A percentile compares a stretch with the other conserved stretches of the same genome.
These are phyloP conservation scores for Frieseomelitta varia DNA, from an alignment of 1,140 invertebrate genomes.

Conservation along the genomic window DNA sequence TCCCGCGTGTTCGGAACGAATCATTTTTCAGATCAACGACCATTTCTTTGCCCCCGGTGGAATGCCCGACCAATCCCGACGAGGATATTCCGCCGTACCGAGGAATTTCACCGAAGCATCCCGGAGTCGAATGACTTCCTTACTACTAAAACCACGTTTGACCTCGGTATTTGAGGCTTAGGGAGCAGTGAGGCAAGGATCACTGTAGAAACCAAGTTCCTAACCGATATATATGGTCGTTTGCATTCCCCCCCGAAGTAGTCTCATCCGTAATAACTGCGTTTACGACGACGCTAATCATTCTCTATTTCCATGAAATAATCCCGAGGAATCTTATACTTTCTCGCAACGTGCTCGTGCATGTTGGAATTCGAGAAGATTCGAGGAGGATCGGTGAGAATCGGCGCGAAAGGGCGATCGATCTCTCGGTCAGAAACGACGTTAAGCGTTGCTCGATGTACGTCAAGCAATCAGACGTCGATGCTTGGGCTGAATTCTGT, in stretches of 20 bases:
- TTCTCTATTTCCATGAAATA: no score
- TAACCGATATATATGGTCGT: not conserved
- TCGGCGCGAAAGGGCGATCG: no score
- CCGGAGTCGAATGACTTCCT: constrained; percentile 33
- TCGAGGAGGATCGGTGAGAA: not conserved
- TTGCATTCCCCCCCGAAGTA: not conserved
- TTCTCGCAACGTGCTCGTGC: not conserved
- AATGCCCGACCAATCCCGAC: not conserved
- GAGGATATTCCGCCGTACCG: not conserved
- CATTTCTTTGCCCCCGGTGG: not conserved
- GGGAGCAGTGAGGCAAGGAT: not conserved
- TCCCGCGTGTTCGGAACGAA: not conserved
- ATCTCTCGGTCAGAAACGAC: not conserved
- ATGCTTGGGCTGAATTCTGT: not conserved
- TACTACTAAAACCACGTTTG: constrained; percentile 1
- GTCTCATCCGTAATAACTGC: not conserved
- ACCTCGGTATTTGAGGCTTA: not conserved
- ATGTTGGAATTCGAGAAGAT: not conserved
- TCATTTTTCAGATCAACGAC: constrained; percentile 19
- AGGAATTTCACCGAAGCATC: constrained; percentile 26
- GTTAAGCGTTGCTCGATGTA: not conserved
- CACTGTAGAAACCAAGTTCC: not conserved
- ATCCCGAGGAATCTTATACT: not conserved
- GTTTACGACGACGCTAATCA: not conserved
- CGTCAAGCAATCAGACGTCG: not conserved